These are phyloP conservation scores for Leptinotarsa haldemani DNA, from an alignment of 2,888 invertebrate species.

Conservation along the genomic window DNA sequence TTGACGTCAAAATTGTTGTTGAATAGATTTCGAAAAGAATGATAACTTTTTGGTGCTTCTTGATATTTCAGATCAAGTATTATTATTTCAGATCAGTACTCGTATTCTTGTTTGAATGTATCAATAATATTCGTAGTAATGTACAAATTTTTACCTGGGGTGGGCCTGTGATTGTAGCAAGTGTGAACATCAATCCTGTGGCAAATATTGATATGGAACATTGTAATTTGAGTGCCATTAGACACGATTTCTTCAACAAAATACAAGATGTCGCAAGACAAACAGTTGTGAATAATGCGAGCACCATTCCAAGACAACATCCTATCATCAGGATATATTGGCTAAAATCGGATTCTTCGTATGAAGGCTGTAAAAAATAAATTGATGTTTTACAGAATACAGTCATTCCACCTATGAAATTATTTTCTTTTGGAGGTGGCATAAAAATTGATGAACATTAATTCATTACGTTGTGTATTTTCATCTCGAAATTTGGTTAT, in stretches of 20 bases:
- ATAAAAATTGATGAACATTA: no score
- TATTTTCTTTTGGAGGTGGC: no score
- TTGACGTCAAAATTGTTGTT: no score
- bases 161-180: slow-evolving; percentile 67
- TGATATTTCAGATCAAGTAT: no score
- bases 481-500: no score
- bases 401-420: no score
- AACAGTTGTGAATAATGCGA: slow-evolving; percentile 66
- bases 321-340: slow-evolving; percentile 67
- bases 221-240: slow-evolving; percentile 76
- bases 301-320: slow-evolving; percentile 68
- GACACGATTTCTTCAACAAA: slow-evolving; percentile 68
- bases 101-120: no score
- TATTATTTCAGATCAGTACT: no score
- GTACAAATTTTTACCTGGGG: slow-evolving; percentile 62
- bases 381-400: neutral
- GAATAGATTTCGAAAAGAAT: no score
- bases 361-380: slow-evolving; percentile 46
- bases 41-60: no score
- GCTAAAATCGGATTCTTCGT: slow-evolving; percentile 50
- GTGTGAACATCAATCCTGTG: slow-evolving; percentile 74
- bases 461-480: no score
- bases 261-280: slow-evolving; percentile 67
- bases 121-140: no score
- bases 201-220: slow-evolving; percentile 77